Evolutionary conservation across 2,797 vertebrate genomes (phyloP).

Genomic region (Chrysolophus pictus): DNA sequence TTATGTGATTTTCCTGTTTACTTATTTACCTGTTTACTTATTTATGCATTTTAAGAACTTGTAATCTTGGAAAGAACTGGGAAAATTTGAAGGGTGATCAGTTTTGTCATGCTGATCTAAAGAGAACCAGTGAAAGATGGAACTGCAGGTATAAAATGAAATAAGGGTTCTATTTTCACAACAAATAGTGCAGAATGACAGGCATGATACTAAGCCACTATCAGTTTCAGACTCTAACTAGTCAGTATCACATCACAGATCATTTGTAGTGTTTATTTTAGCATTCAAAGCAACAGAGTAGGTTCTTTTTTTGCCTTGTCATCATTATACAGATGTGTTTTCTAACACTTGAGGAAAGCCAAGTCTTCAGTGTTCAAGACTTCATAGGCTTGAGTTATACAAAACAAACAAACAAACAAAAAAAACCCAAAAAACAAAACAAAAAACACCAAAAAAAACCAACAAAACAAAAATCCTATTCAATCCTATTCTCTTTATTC

Average conservation of each 20-base stretch:
- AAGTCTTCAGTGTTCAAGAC: neutral
- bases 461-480: neutral
- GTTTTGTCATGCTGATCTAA: neutral
- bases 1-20: neutral
- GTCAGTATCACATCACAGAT: neutral
- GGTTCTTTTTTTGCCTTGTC: neutral
- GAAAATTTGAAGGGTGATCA: neutral
- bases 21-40: neutral
- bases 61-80: neutral
- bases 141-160: neutral
- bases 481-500: neutral
- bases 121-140: neutral
- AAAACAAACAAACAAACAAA: too few relatives aligned
- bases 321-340: neutral
- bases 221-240: conserved; percentile 8
- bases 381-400: neutral
- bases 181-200: neutral
- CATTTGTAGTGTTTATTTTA: neutral
- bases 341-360: neutral
- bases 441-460: too few relatives aligned
- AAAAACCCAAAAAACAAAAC: too few relatives aligned
- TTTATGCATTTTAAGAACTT: neutral
- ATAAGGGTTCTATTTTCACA: neutral
- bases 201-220: neutral
- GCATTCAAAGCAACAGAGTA: neutral